phyloP scores from a whole-genome alignment of 2,797 vertebrate genomes.

The Delichon dasypus region DNA sequence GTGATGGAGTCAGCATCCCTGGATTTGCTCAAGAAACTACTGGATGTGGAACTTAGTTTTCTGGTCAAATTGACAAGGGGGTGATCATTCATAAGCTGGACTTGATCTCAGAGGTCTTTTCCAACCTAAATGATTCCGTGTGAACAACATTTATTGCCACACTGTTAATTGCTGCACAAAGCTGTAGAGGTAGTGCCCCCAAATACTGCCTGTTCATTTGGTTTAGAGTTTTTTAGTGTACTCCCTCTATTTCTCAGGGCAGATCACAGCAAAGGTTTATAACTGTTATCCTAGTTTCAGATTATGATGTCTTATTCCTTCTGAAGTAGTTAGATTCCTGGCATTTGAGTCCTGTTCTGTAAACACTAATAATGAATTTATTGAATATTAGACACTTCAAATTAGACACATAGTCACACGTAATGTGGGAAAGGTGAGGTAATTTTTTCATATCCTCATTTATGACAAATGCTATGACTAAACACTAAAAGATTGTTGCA shows the following conservation, averaged over 20 bases:
- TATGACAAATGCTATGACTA: constrained; percentile 19
- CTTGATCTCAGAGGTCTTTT: background rate
- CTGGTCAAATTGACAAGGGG: background rate
- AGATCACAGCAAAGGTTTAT: background rate
- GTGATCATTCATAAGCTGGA: background rate
- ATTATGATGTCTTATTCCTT: background rate
- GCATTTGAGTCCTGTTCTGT: background rate
- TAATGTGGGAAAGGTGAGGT: background rate
- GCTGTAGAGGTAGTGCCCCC: background rate
- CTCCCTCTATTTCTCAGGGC: background rate
- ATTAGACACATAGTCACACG: background rate
- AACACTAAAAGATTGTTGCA: constrained; percentile 35
- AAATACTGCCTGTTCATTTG: background rate
- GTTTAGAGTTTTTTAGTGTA: background rate
- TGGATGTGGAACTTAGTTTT: background rate
- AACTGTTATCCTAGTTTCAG: background rate
- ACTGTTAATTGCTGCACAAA: background rate
- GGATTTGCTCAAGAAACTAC: background rate
- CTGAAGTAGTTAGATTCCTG: background rate
- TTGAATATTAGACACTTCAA: constrained; percentile 16
- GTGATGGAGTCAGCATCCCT: background rate
- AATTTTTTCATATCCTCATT: background rate
- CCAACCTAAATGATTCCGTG: background rate
- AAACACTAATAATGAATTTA: constrained; percentile 9
- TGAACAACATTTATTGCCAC: background rate